Conservation (phyloP, 2,113 vertebrate species). For the Andinoacara biseriatus region DNA sequence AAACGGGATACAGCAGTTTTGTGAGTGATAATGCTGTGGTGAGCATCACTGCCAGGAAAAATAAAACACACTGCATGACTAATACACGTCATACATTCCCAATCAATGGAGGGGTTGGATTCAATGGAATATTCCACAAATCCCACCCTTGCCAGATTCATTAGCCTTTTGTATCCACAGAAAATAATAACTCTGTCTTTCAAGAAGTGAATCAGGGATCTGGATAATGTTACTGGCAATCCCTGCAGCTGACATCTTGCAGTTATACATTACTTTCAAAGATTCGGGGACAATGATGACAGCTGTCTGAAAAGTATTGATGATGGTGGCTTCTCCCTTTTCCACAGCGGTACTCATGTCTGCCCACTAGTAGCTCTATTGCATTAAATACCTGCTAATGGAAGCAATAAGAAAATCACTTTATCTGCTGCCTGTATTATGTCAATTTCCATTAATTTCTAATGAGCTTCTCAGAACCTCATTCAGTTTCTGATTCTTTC, state of each 20-base stretch:
- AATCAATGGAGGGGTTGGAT: slow-evolving; percentile 71
- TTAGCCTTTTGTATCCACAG: slow-evolving; percentile 57
- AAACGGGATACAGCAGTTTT: slow-evolving; percentile 47
- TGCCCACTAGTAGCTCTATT: slow-evolving; percentile 32
- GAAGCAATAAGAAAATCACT: slow-evolving; percentile 31
- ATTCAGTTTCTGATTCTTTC: slow-evolving; percentile 61
- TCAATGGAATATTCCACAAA: slow-evolving; percentile 77
- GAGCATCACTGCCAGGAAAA: slow-evolving; percentile 72
- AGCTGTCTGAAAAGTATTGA: slow-evolving; percentile 34
- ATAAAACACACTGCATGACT: slow-evolving; percentile 75
- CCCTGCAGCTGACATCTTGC: slow-evolving; percentile 25
- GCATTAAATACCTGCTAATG: slow-evolving; percentile 25
- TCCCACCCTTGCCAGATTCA: slow-evolving; percentile 63
- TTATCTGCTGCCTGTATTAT: slow-evolving; percentile 10
- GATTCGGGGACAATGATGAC: slow-evolving; percentile 35
- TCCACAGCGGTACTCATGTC: slow-evolving; percentile 19
- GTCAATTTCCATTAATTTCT: slow-evolving; percentile 45
- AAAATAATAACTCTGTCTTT: slow-evolving; percentile 50
- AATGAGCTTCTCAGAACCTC: slow-evolving; percentile 44
- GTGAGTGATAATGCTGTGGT: slow-evolving; percentile 59
- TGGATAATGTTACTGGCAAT: slow-evolving; percentile 30
- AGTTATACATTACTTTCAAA: slow-evolving; percentile 40
- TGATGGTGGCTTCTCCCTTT: slow-evolving; percentile 21
- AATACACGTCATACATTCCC: slow-evolving; percentile 76
- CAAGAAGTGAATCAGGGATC: slow-evolving; percentile 35